Evolutionary conservation across 2,113 vertebrate species (phyloP).

Genomic region (Scopus umbretta): DNA sequence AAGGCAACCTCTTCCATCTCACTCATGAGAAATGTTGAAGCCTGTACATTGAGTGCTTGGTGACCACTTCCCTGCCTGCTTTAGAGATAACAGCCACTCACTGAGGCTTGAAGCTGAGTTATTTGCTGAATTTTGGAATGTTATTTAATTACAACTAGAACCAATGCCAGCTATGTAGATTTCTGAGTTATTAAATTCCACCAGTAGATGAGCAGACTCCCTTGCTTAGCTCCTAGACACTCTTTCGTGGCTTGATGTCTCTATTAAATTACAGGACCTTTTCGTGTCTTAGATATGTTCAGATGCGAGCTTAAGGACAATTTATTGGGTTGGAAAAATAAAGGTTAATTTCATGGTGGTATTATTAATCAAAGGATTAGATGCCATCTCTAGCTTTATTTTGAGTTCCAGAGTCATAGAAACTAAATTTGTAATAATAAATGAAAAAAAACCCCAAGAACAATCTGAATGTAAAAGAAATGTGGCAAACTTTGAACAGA

Average conservation of each 20-base stretch:
- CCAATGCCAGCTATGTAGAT: neutral
- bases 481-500: neutral
- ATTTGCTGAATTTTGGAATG: neutral
- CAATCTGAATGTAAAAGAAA: neutral
- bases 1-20: neutral
- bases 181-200: conserved; percentile 5
- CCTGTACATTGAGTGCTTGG: neutral
- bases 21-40: neutral
- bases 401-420: neutral
- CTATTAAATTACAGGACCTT: neutral
- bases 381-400: neutral
- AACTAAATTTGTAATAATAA: neutral
- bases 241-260: neutral
- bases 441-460: neutral
- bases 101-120: neutral
- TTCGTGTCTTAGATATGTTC: neutral
- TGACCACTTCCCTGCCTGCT: neutral
- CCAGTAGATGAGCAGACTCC: neutral
- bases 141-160: neutral
- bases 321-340: neutral
- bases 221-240: neutral
- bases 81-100: neutral
- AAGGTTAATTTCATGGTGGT: neutral
- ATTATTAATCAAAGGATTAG: neutral
- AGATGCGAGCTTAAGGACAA: neutral